Evolutionary conservation across 2,888 invertebrate genomes (phyloP).

Genomic region (Ectemnius continuus): DNA sequence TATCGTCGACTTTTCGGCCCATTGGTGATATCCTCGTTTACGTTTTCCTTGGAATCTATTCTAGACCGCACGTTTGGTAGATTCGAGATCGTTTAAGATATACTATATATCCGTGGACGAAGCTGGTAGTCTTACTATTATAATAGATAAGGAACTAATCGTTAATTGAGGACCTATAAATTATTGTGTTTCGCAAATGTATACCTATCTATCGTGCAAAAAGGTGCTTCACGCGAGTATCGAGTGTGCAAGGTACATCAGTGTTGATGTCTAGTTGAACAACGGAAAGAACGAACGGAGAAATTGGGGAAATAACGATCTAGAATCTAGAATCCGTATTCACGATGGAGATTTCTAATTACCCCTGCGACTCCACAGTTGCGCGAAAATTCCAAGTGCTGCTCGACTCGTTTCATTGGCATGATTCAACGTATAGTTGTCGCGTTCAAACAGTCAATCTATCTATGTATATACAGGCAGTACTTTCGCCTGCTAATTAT

Average conservation of each 20-base stretch:
- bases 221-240: conserved; percentile 62
- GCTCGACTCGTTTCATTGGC: background rate
- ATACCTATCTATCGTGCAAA: conserved; percentile 69
- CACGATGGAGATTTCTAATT: background rate
- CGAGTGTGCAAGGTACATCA: conserved; percentile 56
- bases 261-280: conserved; percentile 34
- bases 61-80: conserved; percentile 19
- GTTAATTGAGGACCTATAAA: conserved; percentile 49
- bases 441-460: too few species aligned
- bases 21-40: conserved; percentile 14
- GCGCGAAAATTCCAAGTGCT: conserved; percentile 24
- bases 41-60: conserved; percentile 20
- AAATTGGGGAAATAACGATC: too few species aligned
- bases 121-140: conserved; percentile 23
- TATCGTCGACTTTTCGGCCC: conserved; percentile 24
- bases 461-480: too few species aligned
- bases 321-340: conserved; percentile 1
- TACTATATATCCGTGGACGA: conserved; percentile 21
- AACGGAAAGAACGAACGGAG: conserved; percentile 26
- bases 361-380: conserved; percentile 1
- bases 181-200: conserved; percentile 65
- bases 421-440: too few species aligned
- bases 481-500: too few species aligned
- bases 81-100: conserved; percentile 27
- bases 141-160: conserved; percentile 48